A percentile compares a stretch with the other conserved stretches of the same genome.
phyloP scores from a whole-genome alignment of 2,113 vertebrate species.

The Aspiorhynchus laticeps region DNA sequence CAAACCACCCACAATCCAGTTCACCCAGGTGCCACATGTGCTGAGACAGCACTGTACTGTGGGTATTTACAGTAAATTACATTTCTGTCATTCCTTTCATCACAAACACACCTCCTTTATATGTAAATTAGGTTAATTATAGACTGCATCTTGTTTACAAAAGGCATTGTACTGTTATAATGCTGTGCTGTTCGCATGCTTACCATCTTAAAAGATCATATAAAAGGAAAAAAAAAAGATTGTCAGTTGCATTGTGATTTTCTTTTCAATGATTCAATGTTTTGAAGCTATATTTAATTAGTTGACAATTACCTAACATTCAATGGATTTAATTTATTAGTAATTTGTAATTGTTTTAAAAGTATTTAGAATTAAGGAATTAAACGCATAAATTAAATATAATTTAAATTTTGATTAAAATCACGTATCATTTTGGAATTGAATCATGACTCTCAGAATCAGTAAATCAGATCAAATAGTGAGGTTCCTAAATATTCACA shows the following conservation, averaged over 20 bases:
- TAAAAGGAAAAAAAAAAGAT: not conserved
- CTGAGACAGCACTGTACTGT: not conserved
- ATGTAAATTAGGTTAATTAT: slow-evolving; percentile 4
- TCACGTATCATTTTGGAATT: not conserved
- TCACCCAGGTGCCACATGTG: not conserved
- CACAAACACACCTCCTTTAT: not conserved
- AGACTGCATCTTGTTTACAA: not conserved
- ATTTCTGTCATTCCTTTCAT: not conserved
- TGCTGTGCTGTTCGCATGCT: not conserved
- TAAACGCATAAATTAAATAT: not conserved
- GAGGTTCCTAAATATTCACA: not conserved
- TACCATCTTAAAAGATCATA: not conserved
- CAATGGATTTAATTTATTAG: not conserved
- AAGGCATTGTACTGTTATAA: not conserved
- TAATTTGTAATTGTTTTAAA: not conserved
- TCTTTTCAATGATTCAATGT: not conserved
- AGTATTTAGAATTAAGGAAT: not conserved
- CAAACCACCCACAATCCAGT: not conserved
- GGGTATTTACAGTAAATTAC: not conserved
- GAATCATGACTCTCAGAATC: not conserved
- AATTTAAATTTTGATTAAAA: no score
- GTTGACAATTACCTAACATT: not conserved
- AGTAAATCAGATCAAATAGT: not conserved
- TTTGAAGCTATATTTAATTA: not conserved
- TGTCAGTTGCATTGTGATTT: not conserved